Evolutionary conservation across 2,113 vertebrate species (phyloP).

Genomic region (Cynoglossus semilaevis): DNA sequence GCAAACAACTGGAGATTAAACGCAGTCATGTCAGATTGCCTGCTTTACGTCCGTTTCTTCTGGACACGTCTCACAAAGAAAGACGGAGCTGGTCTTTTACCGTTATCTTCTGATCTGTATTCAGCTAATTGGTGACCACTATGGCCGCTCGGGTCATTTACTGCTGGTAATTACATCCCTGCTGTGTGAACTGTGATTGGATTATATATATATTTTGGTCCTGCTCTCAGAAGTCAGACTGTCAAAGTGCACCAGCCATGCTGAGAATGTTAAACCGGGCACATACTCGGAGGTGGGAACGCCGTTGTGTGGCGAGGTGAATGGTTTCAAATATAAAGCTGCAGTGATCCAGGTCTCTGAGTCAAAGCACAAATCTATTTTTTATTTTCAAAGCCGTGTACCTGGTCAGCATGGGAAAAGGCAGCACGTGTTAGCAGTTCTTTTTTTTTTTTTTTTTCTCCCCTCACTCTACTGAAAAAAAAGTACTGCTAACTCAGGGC

Average conservation of each 20-base stretch:
- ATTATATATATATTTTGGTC: too few relatives aligned
- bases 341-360: neutral
- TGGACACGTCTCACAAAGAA: conserved; percentile 1
- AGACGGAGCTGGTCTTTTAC: neutral
- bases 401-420: too few relatives aligned
- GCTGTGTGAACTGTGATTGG: conserved; percentile 9
- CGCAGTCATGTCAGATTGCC: conserved; percentile 5
- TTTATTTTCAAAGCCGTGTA: too few relatives aligned
- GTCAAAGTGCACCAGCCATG: neutral
- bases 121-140: conserved; percentile 10
- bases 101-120: conserved; percentile 7
- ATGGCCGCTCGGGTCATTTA: conserved; percentile 3
- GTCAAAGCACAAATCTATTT: too few relatives aligned
- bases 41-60: neutral
- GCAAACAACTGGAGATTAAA: conserved; percentile 10
- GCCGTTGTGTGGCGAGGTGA: neutral
- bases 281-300: neutral
- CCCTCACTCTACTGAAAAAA: too few relatives aligned
- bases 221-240: conserved; percentile 15
- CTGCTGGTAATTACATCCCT: conserved; percentile 28
- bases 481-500: too few relatives aligned
- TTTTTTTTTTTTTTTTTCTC: too few relatives aligned
- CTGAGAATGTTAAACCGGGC: neutral
- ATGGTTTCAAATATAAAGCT: conserved; percentile 6
- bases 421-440: too few relatives aligned